These are phyloP conservation scores for Sialia sialis DNA, from an alignment of 2,113 vertebrate genomes.

Conservation along the genomic window DNA sequence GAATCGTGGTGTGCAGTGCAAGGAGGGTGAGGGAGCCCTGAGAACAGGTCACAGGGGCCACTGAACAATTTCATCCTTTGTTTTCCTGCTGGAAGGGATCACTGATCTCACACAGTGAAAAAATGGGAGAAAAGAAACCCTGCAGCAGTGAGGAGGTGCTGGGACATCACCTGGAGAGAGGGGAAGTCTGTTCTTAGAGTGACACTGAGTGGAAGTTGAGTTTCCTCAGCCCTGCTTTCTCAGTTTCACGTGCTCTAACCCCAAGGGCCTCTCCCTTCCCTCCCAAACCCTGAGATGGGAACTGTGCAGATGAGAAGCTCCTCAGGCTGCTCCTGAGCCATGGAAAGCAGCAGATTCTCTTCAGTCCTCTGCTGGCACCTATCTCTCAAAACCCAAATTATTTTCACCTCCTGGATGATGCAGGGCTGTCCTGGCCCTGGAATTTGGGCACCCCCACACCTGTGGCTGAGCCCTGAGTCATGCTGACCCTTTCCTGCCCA, in stretches of 20 bases:
- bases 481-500: background rate
- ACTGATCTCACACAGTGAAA: background rate
- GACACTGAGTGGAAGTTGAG: background rate
- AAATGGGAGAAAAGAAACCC: background rate
- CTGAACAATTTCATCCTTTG: background rate
- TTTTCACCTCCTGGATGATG: background rate
- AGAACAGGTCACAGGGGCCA: background rate
- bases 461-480: background rate
- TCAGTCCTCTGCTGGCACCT: background rate
- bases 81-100: background rate
- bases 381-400: background rate
- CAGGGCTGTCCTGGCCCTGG: background rate
- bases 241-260: background rate
- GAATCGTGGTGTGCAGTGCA: background rate
- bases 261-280: background rate
- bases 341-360: background rate
- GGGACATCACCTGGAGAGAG: background rate
- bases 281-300: background rate
- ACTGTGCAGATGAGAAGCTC: background rate
- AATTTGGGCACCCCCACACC: rapidly evolving
- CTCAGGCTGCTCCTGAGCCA: background rate
- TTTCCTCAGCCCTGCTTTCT: background rate
- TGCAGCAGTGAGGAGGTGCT: background rate
- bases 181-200: background rate
- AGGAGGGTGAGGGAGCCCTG: background rate